A percentile compares a stretch with the other conserved stretches of the same genome.
phyloP scores from a whole-genome alignment of 2,888 invertebrate species.

The Drosophila merina region DNA sequence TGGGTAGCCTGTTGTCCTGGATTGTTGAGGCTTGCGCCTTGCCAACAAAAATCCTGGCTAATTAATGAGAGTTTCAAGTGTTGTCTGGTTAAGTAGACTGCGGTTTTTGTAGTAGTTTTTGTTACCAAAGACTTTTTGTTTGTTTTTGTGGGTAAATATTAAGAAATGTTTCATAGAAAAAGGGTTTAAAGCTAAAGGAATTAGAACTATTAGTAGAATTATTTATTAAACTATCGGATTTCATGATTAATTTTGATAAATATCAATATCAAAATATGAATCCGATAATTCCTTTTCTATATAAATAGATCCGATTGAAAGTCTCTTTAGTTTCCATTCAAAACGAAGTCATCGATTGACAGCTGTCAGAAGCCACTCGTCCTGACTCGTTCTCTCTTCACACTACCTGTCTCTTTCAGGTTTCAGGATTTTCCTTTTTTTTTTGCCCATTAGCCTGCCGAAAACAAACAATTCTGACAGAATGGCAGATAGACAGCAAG shows the following conservation, averaged over 20 bases:
- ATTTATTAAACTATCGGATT: no score
- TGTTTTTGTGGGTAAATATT: not conserved
- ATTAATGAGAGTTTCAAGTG: constrained; percentile 42
- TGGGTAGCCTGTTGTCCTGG: constrained; percentile 18
- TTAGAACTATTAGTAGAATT: no score
- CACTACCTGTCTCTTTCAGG: not conserved
- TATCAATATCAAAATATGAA: no score
- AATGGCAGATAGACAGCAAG: constrained; percentile 7
- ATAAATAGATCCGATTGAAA: not conserved
- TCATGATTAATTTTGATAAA: no score
- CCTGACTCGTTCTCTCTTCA: not conserved
- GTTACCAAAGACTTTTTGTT: not conserved
- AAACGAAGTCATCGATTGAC: constrained; percentile 22
- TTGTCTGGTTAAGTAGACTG: constrained; percentile 24
- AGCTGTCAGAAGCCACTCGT: constrained; percentile 23
- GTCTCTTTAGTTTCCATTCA: not conserved
- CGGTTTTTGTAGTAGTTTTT: constrained; percentile 5
- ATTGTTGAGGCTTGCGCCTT: constrained; percentile 28
- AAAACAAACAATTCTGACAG: constrained; percentile 30
- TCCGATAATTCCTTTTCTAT: no score
- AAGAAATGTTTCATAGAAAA: no score
- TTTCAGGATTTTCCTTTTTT: not conserved
- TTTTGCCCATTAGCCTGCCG: constrained; percentile 1
- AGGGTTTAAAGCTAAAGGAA: no score
- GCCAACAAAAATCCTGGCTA: constrained; percentile 33